Conservation (phyloP, 2,888 invertebrate genomes). For the Sminthurinus aureus region DNA sequence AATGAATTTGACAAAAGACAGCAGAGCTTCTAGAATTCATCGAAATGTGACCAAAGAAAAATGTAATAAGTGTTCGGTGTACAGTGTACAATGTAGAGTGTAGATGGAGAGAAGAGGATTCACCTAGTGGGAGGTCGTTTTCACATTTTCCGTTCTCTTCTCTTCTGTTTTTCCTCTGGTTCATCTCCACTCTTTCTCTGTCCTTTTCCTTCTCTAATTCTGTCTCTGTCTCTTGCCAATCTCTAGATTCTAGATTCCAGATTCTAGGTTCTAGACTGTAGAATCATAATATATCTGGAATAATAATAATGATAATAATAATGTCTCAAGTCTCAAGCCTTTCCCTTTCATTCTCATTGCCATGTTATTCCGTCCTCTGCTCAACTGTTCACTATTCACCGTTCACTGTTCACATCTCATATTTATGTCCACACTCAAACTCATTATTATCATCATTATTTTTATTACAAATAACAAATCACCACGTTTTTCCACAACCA, state of each 20-base stretch:
- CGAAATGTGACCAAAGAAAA: conserved; percentile 60
- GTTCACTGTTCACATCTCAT: conserved; percentile 29
- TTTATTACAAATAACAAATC: conserved; percentile 12
- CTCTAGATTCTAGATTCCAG: not conserved
- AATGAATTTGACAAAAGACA: conserved; percentile 39
- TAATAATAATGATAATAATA: conserved; percentile 24
- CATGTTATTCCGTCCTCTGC: conserved; percentile 7
- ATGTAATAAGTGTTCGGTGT: conserved; percentile 16
- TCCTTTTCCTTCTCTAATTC: conserved; percentile 16
- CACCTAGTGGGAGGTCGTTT: conserved; percentile 44
- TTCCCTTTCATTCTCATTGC: conserved; percentile 9
- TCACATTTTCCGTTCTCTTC: conserved; percentile 31
- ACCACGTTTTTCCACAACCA: not conserved
- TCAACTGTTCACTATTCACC: conserved; percentile 30
- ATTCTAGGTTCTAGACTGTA: not conserved
- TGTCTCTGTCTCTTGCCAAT: conserved; percentile 11
- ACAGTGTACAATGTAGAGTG: no score
- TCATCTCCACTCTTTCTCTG: conserved; percentile 5
- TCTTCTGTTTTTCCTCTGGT: conserved; percentile 19
- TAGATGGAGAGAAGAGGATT: not conserved
- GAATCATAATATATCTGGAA: not conserved
- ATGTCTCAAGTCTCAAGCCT: conserved; percentile 29
- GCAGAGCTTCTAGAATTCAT: conserved; percentile 56
- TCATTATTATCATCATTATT: conserved; percentile 28
- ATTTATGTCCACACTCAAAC: conserved; percentile 24